Evolutionary conservation across 2,113 vertebrate species (phyloP).

Genomic region (Progne subis): DNA sequence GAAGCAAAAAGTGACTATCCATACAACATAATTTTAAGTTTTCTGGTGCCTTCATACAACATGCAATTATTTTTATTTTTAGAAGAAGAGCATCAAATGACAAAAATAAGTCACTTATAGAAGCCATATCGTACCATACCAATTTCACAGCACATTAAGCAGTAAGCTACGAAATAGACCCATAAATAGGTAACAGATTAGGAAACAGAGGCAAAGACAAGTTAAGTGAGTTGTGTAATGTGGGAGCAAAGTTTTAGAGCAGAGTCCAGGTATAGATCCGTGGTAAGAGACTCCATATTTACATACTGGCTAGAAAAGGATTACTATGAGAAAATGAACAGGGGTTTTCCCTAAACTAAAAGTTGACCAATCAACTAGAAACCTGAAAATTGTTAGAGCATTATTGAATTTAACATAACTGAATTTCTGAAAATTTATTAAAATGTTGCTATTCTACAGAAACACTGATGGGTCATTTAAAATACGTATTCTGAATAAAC

Average conservation of each 20-base stretch:
- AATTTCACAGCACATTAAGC: background rate
- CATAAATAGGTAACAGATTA: background rate
- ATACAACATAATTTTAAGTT: background rate
- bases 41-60: background rate
- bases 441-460: background rate
- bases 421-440: background rate
- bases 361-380: background rate
- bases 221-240: background rate
- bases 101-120: background rate
- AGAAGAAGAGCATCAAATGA: background rate
- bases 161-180: background rate
- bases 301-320: background rate
- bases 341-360: background rate
- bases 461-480: background rate
- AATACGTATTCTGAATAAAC: background rate
- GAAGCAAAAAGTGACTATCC: background rate
- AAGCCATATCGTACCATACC: background rate
- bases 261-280: background rate
- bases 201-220: background rate
- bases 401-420: background rate
- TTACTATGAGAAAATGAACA: background rate
- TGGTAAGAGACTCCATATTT: background rate
- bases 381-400: background rate
- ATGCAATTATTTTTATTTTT: background rate
- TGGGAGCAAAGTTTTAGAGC: background rate